These are phyloP conservation scores for Gryllus longicercus DNA, from an alignment of 2,888 invertebrate species.

Conservation along the genomic window DNA sequence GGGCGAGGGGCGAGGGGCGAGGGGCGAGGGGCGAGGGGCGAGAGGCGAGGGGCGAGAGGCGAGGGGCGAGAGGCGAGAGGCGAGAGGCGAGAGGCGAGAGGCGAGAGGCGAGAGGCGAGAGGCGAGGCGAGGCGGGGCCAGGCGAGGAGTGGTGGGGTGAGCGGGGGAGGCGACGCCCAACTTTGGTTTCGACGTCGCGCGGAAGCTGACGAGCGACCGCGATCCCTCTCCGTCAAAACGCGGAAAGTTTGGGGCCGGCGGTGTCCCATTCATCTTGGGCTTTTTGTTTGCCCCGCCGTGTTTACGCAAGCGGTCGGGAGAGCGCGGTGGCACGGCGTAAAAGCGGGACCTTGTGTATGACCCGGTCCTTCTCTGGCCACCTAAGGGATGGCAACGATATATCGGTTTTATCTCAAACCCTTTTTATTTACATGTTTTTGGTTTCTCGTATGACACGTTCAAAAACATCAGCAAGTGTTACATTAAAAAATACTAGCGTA, in stretches of 20 bases:
- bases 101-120: no score
- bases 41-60: no score
- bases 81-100: no score
- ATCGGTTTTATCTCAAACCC: not conserved
- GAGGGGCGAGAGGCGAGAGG: no score
- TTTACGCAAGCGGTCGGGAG: not conserved
- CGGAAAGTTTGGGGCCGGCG: not conserved
- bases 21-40: fast-evolving
- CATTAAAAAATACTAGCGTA: no score
- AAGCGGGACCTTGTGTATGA: not conserved
- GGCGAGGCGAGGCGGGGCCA: not conserved
- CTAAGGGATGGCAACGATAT: not conserved
- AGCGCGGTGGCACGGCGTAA: not conserved
- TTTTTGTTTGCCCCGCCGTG: not conserved
- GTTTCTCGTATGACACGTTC: not conserved
- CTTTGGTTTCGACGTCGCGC: not conserved
- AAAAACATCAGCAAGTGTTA: no score
- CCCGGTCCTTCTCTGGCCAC: not conserved
- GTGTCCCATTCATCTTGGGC: not conserved
- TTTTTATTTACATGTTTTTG: not conserved
- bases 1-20: no score
- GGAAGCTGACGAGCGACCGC: not conserved
- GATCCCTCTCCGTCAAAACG: conserved; percentile 7
- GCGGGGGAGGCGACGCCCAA: no score
- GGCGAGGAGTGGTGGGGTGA: not conserved